phyloP scores from a whole-genome alignment of 2,888 invertebrate genomes.

The Pseudococcus longispinus region DNA sequence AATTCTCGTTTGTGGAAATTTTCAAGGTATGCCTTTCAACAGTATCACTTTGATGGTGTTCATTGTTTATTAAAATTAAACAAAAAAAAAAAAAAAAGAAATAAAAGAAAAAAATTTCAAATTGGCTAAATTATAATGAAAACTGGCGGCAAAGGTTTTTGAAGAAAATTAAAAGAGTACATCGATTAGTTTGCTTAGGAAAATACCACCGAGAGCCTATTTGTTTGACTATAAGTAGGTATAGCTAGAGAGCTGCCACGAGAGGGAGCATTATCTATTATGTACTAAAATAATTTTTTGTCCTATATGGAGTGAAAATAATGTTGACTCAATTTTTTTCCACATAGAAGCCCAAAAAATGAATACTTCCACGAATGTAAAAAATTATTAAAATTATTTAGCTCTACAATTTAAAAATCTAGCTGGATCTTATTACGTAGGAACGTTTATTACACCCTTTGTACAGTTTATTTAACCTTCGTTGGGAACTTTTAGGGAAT shows the following conservation, averaged over 20 bases:
- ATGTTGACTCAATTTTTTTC: background rate
- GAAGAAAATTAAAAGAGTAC: background rate
- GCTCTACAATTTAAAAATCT: too few species aligned
- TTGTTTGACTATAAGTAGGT: background rate
- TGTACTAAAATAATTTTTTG: background rate
- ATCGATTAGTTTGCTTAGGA: background rate
- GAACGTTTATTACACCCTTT: background rate
- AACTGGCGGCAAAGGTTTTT: background rate
- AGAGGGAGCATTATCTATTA: background rate
- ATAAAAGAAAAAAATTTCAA: background rate
- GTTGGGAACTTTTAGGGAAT: background rate
- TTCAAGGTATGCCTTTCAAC: background rate
- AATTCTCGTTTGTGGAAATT: background rate
- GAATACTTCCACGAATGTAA: too few species aligned
- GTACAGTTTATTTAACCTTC: background rate
- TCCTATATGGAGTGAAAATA: too few species aligned
- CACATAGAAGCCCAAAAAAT: too few species aligned
- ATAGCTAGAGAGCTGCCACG: background rate
- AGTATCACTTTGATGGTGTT: conserved; percentile 2
- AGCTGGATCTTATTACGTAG: too few species aligned
- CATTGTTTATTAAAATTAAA: background rate
- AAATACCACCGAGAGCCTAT: background rate
- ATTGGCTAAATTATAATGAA: conserved; percentile 3
- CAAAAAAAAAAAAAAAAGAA: background rate
- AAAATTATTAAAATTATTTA: background rate